These are phyloP conservation scores for Thysanoteuthis rhombus DNA, from an alignment of 2,888 invertebrate genomes.

Conservation along the genomic window DNA sequence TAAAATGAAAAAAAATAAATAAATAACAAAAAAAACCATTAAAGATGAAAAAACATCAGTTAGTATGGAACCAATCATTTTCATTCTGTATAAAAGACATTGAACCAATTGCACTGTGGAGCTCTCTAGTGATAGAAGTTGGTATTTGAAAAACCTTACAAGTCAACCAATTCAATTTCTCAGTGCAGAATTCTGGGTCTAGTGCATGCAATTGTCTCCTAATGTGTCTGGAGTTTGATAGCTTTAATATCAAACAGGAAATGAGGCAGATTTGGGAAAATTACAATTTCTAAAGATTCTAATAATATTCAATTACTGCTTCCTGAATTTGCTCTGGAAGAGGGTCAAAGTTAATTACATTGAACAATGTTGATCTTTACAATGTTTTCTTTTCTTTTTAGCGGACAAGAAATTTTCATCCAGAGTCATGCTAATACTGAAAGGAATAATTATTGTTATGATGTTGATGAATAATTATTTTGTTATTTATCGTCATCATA, in stretches of 20 bases:
- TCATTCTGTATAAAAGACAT: not conserved
- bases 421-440: not conserved
- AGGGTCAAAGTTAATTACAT: not conserved
- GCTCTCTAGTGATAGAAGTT: not conserved
- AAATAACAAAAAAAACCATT: not conserved
- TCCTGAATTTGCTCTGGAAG: not conserved
- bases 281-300: not conserved
- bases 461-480: not conserved
- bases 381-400: not conserved
- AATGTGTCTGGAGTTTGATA: not conserved
- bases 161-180: not conserved
- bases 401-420: not conserved
- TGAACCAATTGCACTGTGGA: not conserved
- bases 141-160: not conserved
- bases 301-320: not conserved
- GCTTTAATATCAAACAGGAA: not conserved
- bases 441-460: not conserved
- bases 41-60: too few relatives aligned
- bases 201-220: not conserved
- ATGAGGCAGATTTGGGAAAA: not conserved
- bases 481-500: not conserved
- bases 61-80: not conserved
- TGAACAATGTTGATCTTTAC: not conserved
- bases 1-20: not conserved
- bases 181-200: not conserved